Conservation (phyloP, 2,113 vertebrate species). For the Trichomycterus rosablanca region DNA sequence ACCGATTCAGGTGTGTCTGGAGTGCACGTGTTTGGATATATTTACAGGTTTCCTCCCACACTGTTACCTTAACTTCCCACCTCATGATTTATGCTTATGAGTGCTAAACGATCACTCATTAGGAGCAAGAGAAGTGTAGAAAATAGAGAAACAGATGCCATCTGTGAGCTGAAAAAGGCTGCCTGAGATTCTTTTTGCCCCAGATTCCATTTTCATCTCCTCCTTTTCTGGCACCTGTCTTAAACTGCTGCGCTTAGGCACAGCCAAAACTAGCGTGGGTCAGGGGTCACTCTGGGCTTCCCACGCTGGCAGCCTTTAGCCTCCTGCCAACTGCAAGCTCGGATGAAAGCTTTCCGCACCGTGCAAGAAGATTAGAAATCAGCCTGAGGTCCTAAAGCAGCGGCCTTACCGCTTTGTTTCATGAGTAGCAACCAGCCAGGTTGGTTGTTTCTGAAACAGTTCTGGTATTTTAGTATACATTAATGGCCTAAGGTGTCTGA, state of each 20-base stretch:
- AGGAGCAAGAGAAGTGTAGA: too few relatives aligned
- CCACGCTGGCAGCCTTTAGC: constrained; percentile 63
- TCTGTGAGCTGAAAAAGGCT: too few relatives aligned
- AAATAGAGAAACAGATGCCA: too few relatives aligned
- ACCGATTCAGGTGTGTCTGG: too few relatives aligned
- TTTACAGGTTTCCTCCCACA: too few relatives aligned
- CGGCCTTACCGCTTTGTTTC: constrained; percentile 21
- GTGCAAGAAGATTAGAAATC: constrained; percentile 55
- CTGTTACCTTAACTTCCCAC: too few relatives aligned
- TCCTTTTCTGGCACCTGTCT: constrained; percentile 35
- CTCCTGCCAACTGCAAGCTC: constrained; percentile 59
- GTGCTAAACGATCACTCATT: too few relatives aligned
- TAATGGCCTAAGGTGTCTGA: too few relatives aligned
- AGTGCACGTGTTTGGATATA: too few relatives aligned
- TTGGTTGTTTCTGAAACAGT: constrained; percentile 11
- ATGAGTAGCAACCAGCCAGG: neutral
- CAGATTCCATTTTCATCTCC: constrained; percentile 34
- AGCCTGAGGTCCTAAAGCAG: constrained; percentile 58
- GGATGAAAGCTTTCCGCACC: constrained; percentile 30
- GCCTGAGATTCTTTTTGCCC: too few relatives aligned
- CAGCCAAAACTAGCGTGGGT: constrained; percentile 52
- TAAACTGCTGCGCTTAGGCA: constrained; percentile 26
- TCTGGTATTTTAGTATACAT: constrained; percentile 3
- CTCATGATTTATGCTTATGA: too few relatives aligned
- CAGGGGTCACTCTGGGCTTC: constrained; percentile 60